A percentile compares a stretch with the other conserved stretches of the same genome.
These are phyloP conservation scores for Meloidogyne chitwoodi DNA, from an alignment of 1,140 invertebrate species.

Conservation along the genomic window DNA sequence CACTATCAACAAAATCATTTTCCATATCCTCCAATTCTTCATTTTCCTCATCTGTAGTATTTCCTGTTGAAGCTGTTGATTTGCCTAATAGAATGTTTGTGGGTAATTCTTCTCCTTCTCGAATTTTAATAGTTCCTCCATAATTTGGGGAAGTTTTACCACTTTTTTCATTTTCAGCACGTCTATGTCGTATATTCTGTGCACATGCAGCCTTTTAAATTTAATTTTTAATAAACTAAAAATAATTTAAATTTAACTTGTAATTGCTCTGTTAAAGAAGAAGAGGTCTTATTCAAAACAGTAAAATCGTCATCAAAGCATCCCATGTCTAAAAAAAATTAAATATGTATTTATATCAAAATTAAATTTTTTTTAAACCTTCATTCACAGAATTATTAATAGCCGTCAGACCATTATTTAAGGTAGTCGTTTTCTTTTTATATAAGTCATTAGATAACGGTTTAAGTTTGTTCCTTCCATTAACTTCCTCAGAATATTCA, in stretches of 20 bases:
- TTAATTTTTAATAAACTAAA: neutral
- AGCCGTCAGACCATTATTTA: neutral
- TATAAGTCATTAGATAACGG: neutral
- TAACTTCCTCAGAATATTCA: neutral
- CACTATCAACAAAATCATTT: neutral
- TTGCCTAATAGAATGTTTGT: neutral
- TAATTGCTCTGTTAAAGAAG: constrained; percentile 4
- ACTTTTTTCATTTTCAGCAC: neutral
- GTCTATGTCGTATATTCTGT: constrained; percentile 7
- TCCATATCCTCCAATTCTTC: neutral
- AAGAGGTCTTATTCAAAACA: neutral
- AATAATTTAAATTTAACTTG: neutral
- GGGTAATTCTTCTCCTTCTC: constrained; percentile 7
- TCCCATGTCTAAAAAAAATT: neutral
- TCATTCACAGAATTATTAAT: neutral
- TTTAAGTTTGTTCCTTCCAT: neutral
- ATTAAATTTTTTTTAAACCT: neutral
- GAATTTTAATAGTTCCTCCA: constrained; percentile 9
- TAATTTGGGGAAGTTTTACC: neutral
- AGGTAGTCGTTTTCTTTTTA: neutral
- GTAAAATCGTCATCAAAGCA: neutral
- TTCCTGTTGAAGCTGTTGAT: neutral
- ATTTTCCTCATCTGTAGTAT: constrained; percentile 3
- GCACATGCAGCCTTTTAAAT: constrained; percentile 1
- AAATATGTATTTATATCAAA: no score